These are phyloP conservation scores for Mythimna ferrago DNA, from an alignment of 2,888 invertebrate species.

Conservation along the genomic window DNA sequence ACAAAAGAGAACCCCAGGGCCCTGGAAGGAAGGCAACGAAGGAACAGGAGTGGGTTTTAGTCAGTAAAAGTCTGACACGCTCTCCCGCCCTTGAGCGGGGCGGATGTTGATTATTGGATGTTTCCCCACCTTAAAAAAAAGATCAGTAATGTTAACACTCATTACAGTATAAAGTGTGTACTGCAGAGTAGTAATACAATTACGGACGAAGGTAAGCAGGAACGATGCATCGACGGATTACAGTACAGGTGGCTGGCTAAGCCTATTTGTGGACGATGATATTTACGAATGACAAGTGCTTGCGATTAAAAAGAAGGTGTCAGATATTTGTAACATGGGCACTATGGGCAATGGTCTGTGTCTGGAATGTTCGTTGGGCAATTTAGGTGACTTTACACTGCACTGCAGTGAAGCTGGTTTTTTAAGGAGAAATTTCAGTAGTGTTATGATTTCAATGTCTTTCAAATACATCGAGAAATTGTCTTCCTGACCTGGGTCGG, in stretches of 20 bases:
- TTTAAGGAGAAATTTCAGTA: background rate
- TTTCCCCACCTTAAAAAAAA: too few species aligned
- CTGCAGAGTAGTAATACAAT: conserved; percentile 66
- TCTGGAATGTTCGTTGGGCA: background rate
- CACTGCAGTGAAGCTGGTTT: too few species aligned
- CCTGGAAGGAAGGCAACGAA: too few species aligned
- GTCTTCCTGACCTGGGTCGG: too few species aligned
- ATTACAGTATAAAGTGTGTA: conserved; percentile 28
- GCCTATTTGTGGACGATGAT: conserved; percentile 48
- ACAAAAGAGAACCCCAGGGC: too few species aligned
- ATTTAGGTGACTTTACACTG: background rate
- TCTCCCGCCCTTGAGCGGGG: too few species aligned
- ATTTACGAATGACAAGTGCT: conserved; percentile 47
- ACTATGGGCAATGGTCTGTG: background rate
- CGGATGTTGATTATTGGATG: too few species aligned
- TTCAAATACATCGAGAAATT: too few species aligned
- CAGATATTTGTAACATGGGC: background rate
- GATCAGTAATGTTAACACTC: conserved; percentile 19
- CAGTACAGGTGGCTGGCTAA: conserved; percentile 47
- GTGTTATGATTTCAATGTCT: too few species aligned
- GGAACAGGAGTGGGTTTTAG: too few species aligned
- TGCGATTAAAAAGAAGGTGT: conserved; percentile 8
- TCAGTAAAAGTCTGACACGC: too few species aligned
- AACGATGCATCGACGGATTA: conserved; percentile 61
- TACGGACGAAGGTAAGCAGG: conserved; percentile 67